These are phyloP conservation scores for Podarcis siculus DNA, from an alignment of 2,797 vertebrate genomes.

Conservation along the genomic window DNA sequence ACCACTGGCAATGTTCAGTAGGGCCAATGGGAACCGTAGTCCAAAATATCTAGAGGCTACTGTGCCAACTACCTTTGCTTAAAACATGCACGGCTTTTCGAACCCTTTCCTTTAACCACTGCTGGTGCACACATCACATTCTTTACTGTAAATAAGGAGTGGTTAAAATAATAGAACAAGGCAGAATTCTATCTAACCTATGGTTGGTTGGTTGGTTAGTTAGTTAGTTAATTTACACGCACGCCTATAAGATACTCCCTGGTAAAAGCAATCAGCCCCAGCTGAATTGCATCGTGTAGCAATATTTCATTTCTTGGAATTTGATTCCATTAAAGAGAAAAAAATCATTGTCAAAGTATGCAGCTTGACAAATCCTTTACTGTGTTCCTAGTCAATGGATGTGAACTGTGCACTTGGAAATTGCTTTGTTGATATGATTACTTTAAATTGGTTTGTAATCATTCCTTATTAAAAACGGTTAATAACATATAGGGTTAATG, in stretches of 20 bases:
- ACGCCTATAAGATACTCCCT: neutral
- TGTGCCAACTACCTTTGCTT: too few relatives aligned
- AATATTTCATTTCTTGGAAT: constrained; percentile 3
- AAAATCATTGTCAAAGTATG: neutral
- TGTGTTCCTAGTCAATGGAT: neutral
- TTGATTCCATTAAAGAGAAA: neutral
- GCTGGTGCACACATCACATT: neutral
- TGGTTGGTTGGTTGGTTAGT: too few relatives aligned
- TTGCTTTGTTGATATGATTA: neutral
- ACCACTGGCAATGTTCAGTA: too few relatives aligned
- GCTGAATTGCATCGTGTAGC: neutral
- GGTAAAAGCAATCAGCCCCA: neutral
- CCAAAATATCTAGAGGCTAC: too few relatives aligned
- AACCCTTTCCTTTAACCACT: neutral
- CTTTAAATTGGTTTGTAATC: neutral
- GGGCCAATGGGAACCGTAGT: too few relatives aligned
- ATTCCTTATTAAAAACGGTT: neutral
- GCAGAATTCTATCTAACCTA: too few relatives aligned
- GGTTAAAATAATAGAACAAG: too few relatives aligned
- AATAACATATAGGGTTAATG: neutral
- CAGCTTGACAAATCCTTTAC: neutral
- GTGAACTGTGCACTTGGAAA: neutral
- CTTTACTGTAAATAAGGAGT: neutral
- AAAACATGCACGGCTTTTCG: too few relatives aligned
- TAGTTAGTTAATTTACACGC: neutral